Evolutionary conservation across 1,140 invertebrate genomes (phyloP).

Genomic region (Orussus abietinus): DNA sequence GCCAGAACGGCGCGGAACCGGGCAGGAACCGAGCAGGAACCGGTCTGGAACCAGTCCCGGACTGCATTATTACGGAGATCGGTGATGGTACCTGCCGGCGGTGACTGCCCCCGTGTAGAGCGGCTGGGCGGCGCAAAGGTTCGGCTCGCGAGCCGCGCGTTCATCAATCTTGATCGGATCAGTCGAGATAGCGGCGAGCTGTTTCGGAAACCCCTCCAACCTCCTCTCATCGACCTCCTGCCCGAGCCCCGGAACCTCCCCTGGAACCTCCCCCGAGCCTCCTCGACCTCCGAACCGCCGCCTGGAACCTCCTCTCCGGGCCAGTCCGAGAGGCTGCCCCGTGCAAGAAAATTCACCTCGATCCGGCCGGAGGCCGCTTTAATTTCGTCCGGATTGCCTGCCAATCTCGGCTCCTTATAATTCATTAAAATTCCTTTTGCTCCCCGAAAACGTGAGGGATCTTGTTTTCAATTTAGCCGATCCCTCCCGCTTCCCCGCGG

Average conservation of each 20-base stretch:
- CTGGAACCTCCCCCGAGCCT: conserved; percentile 28
- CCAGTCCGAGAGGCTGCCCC: conserved; percentile 25
- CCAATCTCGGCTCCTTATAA: conserved; percentile 47
- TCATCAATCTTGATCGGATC: conserved; percentile 54
- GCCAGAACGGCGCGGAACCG: too few relatives aligned
- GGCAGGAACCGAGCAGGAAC: too few relatives aligned
- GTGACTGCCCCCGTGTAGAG: conserved; percentile 36
- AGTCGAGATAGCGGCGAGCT: conserved; percentile 52
- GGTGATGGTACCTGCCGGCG: conserved; percentile 43
- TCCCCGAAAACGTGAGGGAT: conserved; percentile 51
- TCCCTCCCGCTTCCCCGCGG: conserved; percentile 40
- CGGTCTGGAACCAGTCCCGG: too few relatives aligned
- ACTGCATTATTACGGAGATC: conserved; percentile 37
- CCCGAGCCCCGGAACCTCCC: conserved; percentile 9
- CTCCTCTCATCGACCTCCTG: conserved; percentile 29
- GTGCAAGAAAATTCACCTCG: conserved; percentile 35
- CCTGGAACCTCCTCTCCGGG: conserved; percentile 24
- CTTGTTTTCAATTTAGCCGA: conserved; percentile 52
- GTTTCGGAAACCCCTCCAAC: conserved; percentile 46
- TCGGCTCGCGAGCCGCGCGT: conserved; percentile 45
- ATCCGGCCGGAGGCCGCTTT: conserved; percentile 29
- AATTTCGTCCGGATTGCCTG: conserved; percentile 42
- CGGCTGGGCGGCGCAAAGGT: conserved; percentile 42
- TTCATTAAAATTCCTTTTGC: conserved; percentile 53
- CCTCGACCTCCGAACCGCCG: too few relatives aligned